Conservation (phyloP, 2,113 vertebrate genomes). For the Toxotes jaculatrix region DNA sequence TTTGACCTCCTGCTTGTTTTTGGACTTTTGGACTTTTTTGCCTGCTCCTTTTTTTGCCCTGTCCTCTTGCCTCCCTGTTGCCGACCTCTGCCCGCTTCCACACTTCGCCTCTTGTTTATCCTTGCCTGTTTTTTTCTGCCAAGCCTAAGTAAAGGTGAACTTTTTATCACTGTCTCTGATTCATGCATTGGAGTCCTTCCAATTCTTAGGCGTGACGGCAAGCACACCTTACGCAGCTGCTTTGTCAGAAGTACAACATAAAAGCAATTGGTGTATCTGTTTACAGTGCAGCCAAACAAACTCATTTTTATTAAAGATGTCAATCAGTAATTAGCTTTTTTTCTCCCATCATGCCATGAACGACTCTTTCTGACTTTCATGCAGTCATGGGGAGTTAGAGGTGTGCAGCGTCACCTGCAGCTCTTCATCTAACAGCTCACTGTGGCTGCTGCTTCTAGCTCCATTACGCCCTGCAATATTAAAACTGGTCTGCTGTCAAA, state of each 20-base stretch:
- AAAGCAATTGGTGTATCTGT: neutral
- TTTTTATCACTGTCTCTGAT: neutral
- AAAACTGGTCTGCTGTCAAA: neutral
- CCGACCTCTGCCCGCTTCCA: neutral
- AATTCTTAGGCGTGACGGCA: neutral
- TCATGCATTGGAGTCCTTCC: neutral
- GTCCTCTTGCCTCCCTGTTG: neutral
- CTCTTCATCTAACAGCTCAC: neutral
- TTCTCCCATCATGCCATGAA: neutral
- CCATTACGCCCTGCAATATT: neutral
- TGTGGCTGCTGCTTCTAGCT: neutral
- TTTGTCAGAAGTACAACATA: neutral
- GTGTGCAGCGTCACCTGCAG: neutral
- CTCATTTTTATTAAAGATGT: neutral
- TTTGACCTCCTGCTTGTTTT: too few species aligned
- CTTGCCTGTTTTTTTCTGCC: neutral
- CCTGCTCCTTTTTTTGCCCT: too few species aligned
- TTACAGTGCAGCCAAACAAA: neutral
- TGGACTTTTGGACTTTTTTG: too few species aligned
- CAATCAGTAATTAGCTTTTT: neutral
- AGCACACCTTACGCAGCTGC: neutral
- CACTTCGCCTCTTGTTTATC: neutral
- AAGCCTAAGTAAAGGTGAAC: neutral
- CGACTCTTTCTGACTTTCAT: neutral
- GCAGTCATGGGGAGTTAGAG: neutral